A percentile compares a stretch with the other conserved stretches of the same genome.
phyloP scores from a whole-genome alignment of 2,113 vertebrate species.

The Morone saxatilis region DNA sequence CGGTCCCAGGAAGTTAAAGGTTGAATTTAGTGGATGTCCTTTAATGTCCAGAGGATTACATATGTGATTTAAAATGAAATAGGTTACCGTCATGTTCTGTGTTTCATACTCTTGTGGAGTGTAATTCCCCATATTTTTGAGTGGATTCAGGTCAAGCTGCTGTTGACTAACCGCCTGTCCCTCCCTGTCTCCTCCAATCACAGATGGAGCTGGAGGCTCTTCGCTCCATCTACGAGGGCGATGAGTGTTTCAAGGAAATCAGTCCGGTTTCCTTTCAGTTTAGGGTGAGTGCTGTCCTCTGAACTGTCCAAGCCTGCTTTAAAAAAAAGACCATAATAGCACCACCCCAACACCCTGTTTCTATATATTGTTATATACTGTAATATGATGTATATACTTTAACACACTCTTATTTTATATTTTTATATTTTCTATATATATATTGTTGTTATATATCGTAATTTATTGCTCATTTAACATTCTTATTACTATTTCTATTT shows the following conservation, averaged over 20 bases:
- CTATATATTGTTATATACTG: no score
- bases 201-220: conserved; percentile 98
- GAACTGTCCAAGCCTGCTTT: background rate
- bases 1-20: no score
- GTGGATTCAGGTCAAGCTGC: background rate
- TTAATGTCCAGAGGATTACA: background rate
- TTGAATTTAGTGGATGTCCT: background rate
- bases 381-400: no score
- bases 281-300: conserved; percentile 85
- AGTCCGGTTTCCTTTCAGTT: conserved; percentile 94
- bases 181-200: background rate
- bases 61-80: background rate
- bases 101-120: background rate
- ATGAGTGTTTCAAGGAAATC: conserved; percentile 94
- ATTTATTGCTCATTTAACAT: no score
- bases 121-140: background rate
- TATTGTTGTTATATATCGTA: background rate
- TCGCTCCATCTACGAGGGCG: conserved; percentile 97
- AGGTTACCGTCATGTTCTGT: background rate
- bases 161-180: background rate
- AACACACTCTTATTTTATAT: background rate
- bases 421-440: background rate
- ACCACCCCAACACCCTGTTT: background rate
- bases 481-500: no score
- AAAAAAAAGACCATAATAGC: background rate